Evolutionary conservation across 2,797 vertebrate species (phyloP), one percentile per base, ranked within the genome.

Genomic region (Acipenser ruthenus): DNA sequence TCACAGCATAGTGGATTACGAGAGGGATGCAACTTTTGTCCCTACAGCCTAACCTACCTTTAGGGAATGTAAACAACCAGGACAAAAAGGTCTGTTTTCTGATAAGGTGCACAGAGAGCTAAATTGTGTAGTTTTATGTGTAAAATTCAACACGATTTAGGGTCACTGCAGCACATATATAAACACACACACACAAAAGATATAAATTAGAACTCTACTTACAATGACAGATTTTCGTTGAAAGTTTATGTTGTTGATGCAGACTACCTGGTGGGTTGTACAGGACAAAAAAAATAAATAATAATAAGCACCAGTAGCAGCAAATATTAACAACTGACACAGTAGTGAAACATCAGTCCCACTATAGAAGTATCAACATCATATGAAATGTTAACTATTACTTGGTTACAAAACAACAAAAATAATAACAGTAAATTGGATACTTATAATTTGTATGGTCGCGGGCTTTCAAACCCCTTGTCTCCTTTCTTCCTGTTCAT

Each of bases 361-460:
- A 37, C 23, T 37, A 37, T 37, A 37, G 23, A 37, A 37, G 23
- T 37, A 4, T 37, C 23, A 37, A 37, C 23, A 37, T 37, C 23
- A 4, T 37, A 4, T 37, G 23, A 37, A 37, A 37, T 37, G 4
- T 37, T 37, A 37, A 37, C 23, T 37, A 1, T 37, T 37, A 37
- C 4, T 37, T 37, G 23, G 23, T 37, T 37, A 4, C 23, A 37
- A 37, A 37, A 37, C 23, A 37, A 37, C 23, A 37, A 37, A 3
- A 37, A 50, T 15, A 7, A 37, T 37, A 37, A 37, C 4, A 37
- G 2, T 37, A 62, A 65, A 73, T 50, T 2, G 1, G 74, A 91
- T 94, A 99, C 97, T 98, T 96, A 99, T 99, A 99, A 89, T 96
- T 99, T 99, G 85, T 97, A 99, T 0, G 96, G 96, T 15, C 96